phyloP scores from a whole-genome alignment of 2,113 vertebrate species.

The Benitochromis conjunctus region DNA sequence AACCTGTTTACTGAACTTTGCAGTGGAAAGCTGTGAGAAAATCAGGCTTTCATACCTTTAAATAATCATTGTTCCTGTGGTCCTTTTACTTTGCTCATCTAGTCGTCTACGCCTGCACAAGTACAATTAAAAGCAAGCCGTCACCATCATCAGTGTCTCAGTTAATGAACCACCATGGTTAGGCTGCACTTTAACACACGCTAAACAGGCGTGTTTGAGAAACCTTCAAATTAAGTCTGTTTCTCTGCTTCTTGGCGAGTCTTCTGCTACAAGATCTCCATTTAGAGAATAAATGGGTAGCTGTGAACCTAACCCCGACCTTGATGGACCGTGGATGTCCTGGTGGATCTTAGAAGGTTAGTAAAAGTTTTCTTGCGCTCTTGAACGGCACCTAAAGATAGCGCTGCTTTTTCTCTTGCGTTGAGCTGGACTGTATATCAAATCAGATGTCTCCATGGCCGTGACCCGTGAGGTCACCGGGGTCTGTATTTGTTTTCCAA shows the following conservation, averaged over 20 bases:
- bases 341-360: background rate
- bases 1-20: background rate
- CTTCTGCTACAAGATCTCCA: background rate
- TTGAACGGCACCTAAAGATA: rapidly evolving
- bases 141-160: background rate
- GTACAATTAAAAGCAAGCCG: background rate
- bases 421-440: background rate
- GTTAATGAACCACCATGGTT: background rate
- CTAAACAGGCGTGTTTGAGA: rapidly evolving
- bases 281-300: background rate
- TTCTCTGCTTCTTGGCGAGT: background rate
- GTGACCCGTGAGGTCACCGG: background rate
- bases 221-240: background rate
- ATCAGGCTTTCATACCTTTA: background rate
- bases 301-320: rapidly evolving
- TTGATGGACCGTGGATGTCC: background rate
- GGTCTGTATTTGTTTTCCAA: background rate
- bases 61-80: background rate
- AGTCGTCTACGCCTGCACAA: background rate
- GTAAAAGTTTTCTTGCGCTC: background rate
- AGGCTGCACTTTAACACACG: background rate
- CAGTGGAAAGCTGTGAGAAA: background rate
- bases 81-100: background rate
- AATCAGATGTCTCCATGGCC: rapidly evolving
- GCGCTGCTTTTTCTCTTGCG: background rate